These are phyloP conservation scores for Lagocephalus sceleratus DNA, from an alignment of 2,797 vertebrate species.

Conservation along the genomic window DNA sequence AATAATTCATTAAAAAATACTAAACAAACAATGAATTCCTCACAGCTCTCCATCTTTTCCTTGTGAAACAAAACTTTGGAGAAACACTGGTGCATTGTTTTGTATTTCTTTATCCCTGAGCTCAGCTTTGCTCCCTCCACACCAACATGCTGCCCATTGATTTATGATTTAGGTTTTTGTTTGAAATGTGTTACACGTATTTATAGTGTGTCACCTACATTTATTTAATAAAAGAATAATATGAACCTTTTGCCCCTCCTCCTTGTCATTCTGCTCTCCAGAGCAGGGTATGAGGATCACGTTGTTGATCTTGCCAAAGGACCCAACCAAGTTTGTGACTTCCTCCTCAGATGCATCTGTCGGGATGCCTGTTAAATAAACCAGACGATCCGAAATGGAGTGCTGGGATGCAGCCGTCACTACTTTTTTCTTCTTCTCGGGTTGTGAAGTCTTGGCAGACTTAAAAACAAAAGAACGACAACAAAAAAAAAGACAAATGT, in stretches of 20 bases:
- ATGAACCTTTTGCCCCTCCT: conserved; percentile 50
- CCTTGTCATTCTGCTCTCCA: conserved; percentile 34
- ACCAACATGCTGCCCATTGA: too few relatives aligned
- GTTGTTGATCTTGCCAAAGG: conserved; percentile 67
- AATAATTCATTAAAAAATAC: too few relatives aligned
- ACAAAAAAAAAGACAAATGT: conserved; percentile 1
- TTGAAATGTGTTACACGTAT: too few relatives aligned
- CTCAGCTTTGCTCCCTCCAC: too few relatives aligned
- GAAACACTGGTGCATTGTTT: too few relatives aligned
- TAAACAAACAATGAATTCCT: too few relatives aligned
- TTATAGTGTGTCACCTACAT: too few relatives aligned
- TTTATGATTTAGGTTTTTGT: too few relatives aligned
- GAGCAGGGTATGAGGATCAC: conserved; percentile 56
- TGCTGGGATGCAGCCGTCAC: conserved; percentile 2
- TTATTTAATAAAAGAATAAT: too few relatives aligned
- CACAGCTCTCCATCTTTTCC: too few relatives aligned
- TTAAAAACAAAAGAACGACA: conserved; percentile 24
- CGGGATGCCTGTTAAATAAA: conserved; percentile 62
- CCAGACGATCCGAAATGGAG: conserved; percentile 25
- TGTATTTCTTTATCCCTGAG: too few relatives aligned
- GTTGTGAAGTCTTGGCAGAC: conserved; percentile 39
- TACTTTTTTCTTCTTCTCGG: conserved; percentile 64
- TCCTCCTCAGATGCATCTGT: conserved; percentile 59
- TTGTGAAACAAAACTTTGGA: too few relatives aligned
- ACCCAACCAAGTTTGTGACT: conserved; percentile 53